Conservation (phyloP, 1,140 invertebrate genomes). For the Pteromalus puparum region DNA sequence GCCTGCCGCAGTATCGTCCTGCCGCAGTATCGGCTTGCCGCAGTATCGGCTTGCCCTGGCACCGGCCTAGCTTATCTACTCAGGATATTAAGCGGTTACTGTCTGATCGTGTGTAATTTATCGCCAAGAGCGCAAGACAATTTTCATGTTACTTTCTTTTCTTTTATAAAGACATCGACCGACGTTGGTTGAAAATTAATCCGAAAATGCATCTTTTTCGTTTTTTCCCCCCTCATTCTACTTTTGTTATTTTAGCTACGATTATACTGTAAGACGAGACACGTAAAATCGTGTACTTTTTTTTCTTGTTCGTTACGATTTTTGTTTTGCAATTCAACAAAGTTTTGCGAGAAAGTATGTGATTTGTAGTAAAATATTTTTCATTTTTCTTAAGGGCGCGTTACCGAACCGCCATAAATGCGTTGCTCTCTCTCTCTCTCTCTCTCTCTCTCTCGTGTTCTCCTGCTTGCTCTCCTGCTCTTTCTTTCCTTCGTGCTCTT, state of each 20-base stretch:
- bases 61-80: too few species aligned
- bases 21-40: too few species aligned
- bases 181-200: background rate
- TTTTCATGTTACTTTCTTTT: background rate
- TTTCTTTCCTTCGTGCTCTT: too few species aligned
- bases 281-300: background rate
- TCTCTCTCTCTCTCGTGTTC: too few species aligned
- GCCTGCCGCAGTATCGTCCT: too few species aligned
- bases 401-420: background rate
- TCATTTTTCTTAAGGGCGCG: background rate
- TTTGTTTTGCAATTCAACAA: background rate
- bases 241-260: too few species aligned
- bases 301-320: background rate
- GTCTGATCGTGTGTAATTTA: slow-evolving; percentile 14
- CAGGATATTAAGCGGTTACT: slow-evolving; percentile 55
- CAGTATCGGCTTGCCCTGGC: too few species aligned
- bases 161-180: background rate
- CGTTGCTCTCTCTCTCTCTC: too few species aligned
- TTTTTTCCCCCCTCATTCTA: too few species aligned
- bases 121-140: background rate
- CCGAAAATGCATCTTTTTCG: too few species aligned
- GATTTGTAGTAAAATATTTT: background rate
- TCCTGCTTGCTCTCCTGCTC: too few species aligned
- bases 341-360: background rate
- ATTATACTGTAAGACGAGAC: too few species aligned